phyloP scores from a whole-genome alignment of 2,113 vertebrate genomes.

The Circaetus cinerascens region DNA sequence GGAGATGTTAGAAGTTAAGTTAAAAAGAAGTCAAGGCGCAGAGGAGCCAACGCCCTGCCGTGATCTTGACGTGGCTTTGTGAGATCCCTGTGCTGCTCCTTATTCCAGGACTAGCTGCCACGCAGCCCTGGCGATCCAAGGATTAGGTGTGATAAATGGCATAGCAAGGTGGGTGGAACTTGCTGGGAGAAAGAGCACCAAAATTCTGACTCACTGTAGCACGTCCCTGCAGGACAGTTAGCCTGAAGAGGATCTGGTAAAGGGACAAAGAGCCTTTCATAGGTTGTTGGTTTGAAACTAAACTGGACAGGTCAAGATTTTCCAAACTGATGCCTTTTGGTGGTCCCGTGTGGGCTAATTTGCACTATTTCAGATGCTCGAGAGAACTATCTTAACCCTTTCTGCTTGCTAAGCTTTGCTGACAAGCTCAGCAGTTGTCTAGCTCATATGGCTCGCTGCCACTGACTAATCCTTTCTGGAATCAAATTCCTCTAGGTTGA shows the following conservation, averaged over 20 bases:
- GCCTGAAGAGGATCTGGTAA: not conserved
- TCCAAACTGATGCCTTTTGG: not conserved
- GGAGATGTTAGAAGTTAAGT: not conserved
- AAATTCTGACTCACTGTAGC: not conserved
- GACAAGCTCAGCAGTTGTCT: not conserved
- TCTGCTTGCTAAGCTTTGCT: not conserved
- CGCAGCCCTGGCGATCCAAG: accelerated
- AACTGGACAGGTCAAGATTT: not conserved
- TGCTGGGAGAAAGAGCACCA: not conserved
- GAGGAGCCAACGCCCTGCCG: not conserved
- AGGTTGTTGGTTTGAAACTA: not conserved
- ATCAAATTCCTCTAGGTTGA: not conserved
- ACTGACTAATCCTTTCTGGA: not conserved
- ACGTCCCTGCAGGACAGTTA: not conserved
- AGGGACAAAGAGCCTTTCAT: not conserved
- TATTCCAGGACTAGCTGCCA: not conserved
- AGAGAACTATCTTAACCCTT: not conserved
- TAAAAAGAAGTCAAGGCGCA: not conserved
- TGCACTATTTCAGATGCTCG: not conserved
- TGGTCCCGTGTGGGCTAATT: not conserved
- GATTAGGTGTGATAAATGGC: not conserved
- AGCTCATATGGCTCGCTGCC: not conserved
- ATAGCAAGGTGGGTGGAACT: accelerated
- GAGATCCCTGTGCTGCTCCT: not conserved
- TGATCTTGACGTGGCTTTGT: not conserved